These are phyloP conservation scores for Ianthella basta DNA, from an alignment of 37 sponge, comb jelly and placozoan genomes.

Conservation along the genomic window DNA sequence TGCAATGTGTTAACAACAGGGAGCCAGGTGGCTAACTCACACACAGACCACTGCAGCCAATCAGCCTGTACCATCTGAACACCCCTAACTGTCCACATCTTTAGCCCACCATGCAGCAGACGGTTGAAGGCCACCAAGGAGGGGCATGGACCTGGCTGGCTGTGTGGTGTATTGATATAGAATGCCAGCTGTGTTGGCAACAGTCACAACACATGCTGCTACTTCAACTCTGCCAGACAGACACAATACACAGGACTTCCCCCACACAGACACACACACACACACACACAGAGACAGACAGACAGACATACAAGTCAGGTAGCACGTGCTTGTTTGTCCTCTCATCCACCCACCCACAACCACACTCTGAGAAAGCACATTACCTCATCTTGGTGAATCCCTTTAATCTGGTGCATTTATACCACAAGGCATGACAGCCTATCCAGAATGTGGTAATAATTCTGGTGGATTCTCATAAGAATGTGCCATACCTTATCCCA, in stretches of 20 bases:
- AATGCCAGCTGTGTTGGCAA: not conserved
- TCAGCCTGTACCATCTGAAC: not conserved
- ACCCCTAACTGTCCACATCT: not conserved
- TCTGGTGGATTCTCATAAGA: too few relatives aligned
- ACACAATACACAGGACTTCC: slow-evolving; percentile 12
- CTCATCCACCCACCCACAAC: not conserved
- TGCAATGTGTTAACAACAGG: too few relatives aligned
- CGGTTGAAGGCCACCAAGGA: not conserved
- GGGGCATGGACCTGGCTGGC: not conserved
- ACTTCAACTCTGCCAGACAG: slow-evolving; percentile 18
- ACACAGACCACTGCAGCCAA: not conserved
- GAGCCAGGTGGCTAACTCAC: too few relatives aligned
- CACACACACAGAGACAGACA: slow-evolving; percentile 45
- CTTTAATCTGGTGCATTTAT: too few relatives aligned
- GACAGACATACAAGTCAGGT: slow-evolving; percentile 37
- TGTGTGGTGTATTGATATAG: not conserved
- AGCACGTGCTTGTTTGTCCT: slow-evolving; percentile 7
- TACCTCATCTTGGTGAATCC: too few relatives aligned
- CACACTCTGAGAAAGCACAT: too few relatives aligned
- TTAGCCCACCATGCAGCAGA: not conserved
- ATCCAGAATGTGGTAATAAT: too few relatives aligned
- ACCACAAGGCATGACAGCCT: too few relatives aligned
- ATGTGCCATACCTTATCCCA: too few relatives aligned
- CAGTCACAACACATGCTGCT: not conserved
- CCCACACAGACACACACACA: slow-evolving; percentile 53